Evolutionary conservation across 2,113 vertebrate genomes (phyloP), one percentile per base, ranked within the genome.

Genomic region (Pleuronectes platessa): DNA sequence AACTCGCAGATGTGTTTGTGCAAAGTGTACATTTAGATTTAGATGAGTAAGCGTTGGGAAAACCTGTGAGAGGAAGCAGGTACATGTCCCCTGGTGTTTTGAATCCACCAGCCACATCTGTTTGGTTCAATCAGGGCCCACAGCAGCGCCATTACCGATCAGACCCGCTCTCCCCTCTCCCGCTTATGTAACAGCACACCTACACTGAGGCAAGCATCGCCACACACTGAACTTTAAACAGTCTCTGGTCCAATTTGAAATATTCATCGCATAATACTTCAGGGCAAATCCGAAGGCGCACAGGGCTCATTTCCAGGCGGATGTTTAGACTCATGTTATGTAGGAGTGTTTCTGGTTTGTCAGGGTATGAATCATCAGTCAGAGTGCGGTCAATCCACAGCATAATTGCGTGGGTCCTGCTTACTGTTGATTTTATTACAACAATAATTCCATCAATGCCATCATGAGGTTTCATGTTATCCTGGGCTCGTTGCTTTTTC

Each of bases 361-460:
- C 23, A 12, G 78, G 45, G 45, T 54, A 5, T 79, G 72, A 53
- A 79, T 62, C 49, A 55, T 81, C 76, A 74, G 76, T 66, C 61
- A 31, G 49, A 0, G 9, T 14, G 45, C 74, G 81, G 81, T 78
- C 78, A 84, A 54, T 21, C 61, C 2, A 13, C 77, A 58, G 68
- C 65, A 56, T 77, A 40, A 79, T 83, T 79, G 2, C 45, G 7
- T 7, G 7, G 45, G 66, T 60, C 31, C 70, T 82, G 78, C 62
- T 82, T 76, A 60, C 7, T 17, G 51, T 64, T 79, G 13, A 74
- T 78, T 83, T 86, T 68, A 70, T 68, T 75, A 64, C 75, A 78
- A 75, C 79, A 70, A 14, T 76, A 84, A 89, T 66, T 85, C 82
- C 61, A 78, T 89, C 76, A 86, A 56, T 70, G 23, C 20, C 40